These are phyloP conservation scores for Gopherus flavomarginatus DNA, from an alignment of 2,113 vertebrate genomes.

Conservation along the genomic window DNA sequence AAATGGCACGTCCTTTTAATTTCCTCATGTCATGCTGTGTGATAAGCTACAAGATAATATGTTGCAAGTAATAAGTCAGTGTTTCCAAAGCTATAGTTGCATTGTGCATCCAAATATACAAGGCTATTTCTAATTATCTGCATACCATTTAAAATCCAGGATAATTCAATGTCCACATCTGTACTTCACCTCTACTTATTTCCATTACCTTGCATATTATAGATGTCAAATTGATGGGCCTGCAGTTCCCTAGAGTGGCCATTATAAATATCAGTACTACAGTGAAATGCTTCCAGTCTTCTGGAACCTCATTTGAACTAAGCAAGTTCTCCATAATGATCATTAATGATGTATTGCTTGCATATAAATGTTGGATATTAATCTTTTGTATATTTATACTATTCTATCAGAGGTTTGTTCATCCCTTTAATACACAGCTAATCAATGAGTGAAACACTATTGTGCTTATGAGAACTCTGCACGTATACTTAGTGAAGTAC, in stretches of 20 bases:
- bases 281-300: constrained; percentile 54
- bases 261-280: constrained; percentile 60
- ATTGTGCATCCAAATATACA: constrained; percentile 41
- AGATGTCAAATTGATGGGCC: constrained; percentile 40
- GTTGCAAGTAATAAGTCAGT: constrained; percentile 46
- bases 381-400: constrained; percentile 69
- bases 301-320: constrained; percentile 66
- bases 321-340: constrained; percentile 57
- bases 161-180: constrained; percentile 38
- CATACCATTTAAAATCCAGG: constrained; percentile 27
- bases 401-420: constrained; percentile 46
- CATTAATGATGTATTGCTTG: constrained; percentile 65
- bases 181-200: constrained; percentile 61
- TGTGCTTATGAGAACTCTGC: background rate
- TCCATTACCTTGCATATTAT: constrained; percentile 56
- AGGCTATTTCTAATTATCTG: constrained; percentile 41
- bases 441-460: constrained; percentile 9
- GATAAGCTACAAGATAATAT: constrained; percentile 64
- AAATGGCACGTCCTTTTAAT: constrained; percentile 52
- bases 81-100: constrained; percentile 41
- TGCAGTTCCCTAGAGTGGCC: constrained; percentile 38
- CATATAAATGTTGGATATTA: constrained; percentile 63
- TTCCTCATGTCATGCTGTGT: constrained; percentile 49
- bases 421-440: constrained; percentile 17
- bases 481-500: constrained; percentile 1